These are phyloP conservation scores for Zygaena filipendulae DNA, from an alignment of 2,888 invertebrate genomes.

Conservation along the genomic window DNA sequence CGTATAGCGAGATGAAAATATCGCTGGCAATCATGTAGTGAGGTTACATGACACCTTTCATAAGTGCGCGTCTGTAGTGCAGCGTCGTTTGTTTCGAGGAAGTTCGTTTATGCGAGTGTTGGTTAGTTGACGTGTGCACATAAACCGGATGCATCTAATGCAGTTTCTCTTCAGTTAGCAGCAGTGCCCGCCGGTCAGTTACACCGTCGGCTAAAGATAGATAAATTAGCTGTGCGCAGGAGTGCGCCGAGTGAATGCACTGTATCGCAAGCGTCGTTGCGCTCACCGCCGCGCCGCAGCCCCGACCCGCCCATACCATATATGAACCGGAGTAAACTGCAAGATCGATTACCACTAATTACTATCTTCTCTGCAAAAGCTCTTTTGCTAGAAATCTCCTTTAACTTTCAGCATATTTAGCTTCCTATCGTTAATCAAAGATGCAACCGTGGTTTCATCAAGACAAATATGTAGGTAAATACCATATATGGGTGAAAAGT, in stretches of 20 bases:
- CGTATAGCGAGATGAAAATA: too few relatives aligned
- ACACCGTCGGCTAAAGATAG: conserved; percentile 64
- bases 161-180: conserved; percentile 57
- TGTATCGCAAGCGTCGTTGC: conserved; percentile 20
- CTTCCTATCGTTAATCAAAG: conserved; percentile 18
- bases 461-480: too few relatives aligned
- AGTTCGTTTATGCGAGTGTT: too few relatives aligned
- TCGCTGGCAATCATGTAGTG: too few relatives aligned
- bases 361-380: conserved; percentile 37
- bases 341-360: conserved; percentile 66
- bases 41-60: too few relatives aligned
- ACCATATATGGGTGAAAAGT: too few relatives aligned
- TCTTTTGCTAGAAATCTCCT: too few relatives aligned
- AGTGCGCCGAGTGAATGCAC: conserved; percentile 56
- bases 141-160: conserved; percentile 61
- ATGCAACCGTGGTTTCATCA: conserved; percentile 16
- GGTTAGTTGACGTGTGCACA: conserved; percentile 43
- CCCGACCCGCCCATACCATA: conserved; percentile 45
- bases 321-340: conserved; percentile 47
- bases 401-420: neutral
- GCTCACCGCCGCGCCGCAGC: conserved; percentile 8
- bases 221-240: conserved; percentile 59
- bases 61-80: too few relatives aligned
- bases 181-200: conserved; percentile 51
- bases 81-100: too few relatives aligned